Conservation (phyloP, 2,113 vertebrate genomes). For the Formicarius rufipectus region DNA sequence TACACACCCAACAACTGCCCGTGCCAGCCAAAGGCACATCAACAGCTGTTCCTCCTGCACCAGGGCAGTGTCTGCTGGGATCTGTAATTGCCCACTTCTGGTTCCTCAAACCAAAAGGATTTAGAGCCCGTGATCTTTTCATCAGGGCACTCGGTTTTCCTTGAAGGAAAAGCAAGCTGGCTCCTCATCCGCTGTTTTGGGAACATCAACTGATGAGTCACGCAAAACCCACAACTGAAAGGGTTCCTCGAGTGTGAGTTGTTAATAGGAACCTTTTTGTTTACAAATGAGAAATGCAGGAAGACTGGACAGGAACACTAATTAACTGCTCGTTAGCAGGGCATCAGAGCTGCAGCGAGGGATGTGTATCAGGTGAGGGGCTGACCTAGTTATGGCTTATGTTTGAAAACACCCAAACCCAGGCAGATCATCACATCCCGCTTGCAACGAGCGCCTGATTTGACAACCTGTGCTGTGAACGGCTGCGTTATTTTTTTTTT, state of each 20-base stretch:
- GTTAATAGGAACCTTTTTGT: neutral
- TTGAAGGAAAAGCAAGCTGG: neutral
- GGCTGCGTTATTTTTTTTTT: neutral
- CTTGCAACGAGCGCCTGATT: neutral
- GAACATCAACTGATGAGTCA: slow-evolving; percentile 15
- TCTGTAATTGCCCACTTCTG: neutral
- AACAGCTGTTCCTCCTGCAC: neutral
- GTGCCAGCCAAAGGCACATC: neutral
- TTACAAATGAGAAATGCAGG: neutral
- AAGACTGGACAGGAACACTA: neutral
- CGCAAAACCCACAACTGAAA: neutral
- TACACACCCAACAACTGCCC: slow-evolving; percentile 38
- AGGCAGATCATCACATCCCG: neutral
- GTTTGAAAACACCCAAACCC: neutral
- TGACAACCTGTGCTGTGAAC: neutral
- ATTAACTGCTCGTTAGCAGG: neutral
- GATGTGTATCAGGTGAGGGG: neutral
- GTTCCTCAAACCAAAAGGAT: slow-evolving; percentile 6
- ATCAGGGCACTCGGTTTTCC: neutral
- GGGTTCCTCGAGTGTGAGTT: neutral
- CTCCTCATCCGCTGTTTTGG: neutral
- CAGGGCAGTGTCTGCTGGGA: neutral
- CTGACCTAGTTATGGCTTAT: neutral
- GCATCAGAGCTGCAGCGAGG: neutral
- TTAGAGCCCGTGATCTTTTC: neutral